Evolutionary conservation across 30 jellyfish, hydroid and myxozoan species (phyloP).

Genomic region (Catostylus mosaicus): DNA sequence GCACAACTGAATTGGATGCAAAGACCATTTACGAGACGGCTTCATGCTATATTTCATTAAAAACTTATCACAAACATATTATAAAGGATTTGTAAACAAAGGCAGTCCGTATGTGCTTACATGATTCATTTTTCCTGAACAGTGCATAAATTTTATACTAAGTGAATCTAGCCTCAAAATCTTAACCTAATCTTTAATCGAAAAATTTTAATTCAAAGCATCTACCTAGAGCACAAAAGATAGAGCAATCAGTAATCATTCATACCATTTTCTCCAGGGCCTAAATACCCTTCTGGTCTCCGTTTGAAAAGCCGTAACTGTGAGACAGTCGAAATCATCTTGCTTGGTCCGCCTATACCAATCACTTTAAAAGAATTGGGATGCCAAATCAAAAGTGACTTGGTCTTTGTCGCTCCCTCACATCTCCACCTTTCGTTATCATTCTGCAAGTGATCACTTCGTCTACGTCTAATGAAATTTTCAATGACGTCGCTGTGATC

Average conservation of each 20-base stretch:
- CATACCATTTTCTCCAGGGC: constrained; percentile 27
- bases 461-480: not conserved
- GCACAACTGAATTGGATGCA: too few relatives aligned
- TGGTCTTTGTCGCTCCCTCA: not conserved
- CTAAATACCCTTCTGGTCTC: constrained; percentile 31
- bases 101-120: not conserved
- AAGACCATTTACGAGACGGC: too few relatives aligned
- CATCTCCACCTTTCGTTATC: not conserved
- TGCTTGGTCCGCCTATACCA: not conserved
- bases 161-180: not conserved
- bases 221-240: too few relatives aligned
- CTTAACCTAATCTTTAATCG: too few relatives aligned
- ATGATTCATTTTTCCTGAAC: not conserved
- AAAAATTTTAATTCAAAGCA: not conserved
- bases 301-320: constrained; percentile 9
- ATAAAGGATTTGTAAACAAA: too few relatives aligned
- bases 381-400: not conserved
- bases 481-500: not conserved
- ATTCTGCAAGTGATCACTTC: not conserved
- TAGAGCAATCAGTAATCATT: not conserved
- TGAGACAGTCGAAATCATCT: constrained; percentile 6
- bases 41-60: too few relatives aligned
- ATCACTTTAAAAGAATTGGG: not conserved
- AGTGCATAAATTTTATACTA: not conserved
- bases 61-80: too few relatives aligned